A percentile compares a stretch with the other conserved stretches of the same genome.
Conservation (phyloP, 1,140 invertebrate genomes). For the Leguminivora glycinivorella region DNA sequence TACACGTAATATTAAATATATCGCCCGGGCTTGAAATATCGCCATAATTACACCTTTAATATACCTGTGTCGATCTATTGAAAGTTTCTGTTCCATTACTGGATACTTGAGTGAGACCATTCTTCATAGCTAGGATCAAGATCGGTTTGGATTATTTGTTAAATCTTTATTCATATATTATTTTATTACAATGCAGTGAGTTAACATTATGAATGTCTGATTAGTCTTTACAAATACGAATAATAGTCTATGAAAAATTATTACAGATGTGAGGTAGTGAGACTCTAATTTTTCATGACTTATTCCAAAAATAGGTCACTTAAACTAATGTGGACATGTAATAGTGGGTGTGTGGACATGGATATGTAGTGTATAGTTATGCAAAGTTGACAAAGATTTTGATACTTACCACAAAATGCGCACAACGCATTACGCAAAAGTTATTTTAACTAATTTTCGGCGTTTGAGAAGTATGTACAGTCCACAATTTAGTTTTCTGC, state of each 20-base stretch:
- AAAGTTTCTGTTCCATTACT: neutral
- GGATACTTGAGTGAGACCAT: neutral
- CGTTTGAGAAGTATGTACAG: no score
- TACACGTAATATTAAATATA: conserved; percentile 16
- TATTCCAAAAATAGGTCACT: no score
- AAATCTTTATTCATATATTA: conserved; percentile 3
- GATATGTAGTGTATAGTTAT: no score
- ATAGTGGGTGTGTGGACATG: no score
- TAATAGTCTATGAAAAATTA: neutral
- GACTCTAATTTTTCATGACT: no score
- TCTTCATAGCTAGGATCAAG: conserved; percentile 1
- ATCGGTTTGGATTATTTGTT: neutral
- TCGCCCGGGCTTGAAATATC: conserved; percentile 2
- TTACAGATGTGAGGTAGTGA: no score
- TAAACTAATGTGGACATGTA: no score
- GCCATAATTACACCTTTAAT: conserved; percentile 1
- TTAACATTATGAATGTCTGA: neutral
- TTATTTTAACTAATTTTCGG: no score
- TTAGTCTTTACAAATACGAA: neutral
- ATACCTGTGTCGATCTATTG: conserved; percentile 9
- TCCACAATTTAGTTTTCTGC: no score
- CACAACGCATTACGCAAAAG: no score
- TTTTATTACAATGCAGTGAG: neutral
- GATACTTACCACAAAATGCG: no score
- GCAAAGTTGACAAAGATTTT: no score